Conservation (phyloP, 2,888 invertebrate species). For the Gymnocheta viridis region DNA sequence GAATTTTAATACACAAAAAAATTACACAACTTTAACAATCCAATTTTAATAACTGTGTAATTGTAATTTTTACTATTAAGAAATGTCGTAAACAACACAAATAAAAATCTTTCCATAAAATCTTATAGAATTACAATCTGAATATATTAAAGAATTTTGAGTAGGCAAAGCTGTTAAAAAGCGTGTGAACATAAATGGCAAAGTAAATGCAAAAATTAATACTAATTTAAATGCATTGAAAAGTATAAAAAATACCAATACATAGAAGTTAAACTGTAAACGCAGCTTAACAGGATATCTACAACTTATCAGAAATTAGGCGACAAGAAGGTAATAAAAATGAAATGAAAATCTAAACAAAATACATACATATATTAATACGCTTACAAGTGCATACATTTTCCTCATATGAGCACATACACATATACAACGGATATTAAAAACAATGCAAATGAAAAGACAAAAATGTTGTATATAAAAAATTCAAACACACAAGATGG, state of each 20-base stretch:
- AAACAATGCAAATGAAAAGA: constrained; percentile 53
- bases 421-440: constrained; percentile 33
- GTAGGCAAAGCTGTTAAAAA: neutral
- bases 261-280: constrained; percentile 42
- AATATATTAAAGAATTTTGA: neutral
- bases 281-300: constrained; percentile 51
- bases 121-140: neutral
- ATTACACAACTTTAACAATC: neutral
- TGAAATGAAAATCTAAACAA: constrained; percentile 36
- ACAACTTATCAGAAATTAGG: constrained; percentile 63
- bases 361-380: constrained; percentile 56
- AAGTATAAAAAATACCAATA: constrained; percentile 48
- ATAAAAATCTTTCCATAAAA: constrained; percentile 37
- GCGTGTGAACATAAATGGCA: neutral
- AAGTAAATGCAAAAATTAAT: constrained; percentile 11
- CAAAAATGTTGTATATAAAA: neutral
- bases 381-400: constrained; percentile 17
- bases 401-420: neutral
- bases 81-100: neutral
- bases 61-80: constrained; percentile 23
- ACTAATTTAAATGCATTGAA: constrained; percentile 69
- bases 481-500: too few relatives aligned
- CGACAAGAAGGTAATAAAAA: constrained; percentile 64
- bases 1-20: too few relatives aligned
- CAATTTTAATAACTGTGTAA: constrained; percentile 30